Base-by-base conservation (phyloP, 2,113 vertebrate species). In the Aplodontia rufa region DNA sequence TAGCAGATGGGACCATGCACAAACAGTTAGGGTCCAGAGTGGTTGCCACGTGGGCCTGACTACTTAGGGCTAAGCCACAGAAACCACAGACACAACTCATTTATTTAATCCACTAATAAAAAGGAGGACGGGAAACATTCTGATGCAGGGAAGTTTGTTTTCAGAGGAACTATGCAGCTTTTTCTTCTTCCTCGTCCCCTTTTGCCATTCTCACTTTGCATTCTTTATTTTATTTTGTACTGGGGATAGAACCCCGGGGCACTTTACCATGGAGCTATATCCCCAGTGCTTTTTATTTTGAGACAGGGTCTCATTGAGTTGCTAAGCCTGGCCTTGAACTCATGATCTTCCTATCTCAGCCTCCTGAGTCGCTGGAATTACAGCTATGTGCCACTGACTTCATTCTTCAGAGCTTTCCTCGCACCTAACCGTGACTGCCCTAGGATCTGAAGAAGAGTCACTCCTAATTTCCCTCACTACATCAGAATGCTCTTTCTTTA, bases 111-210 rank as follows among this genome's bases (percentile, higher is more conserved):
- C 51, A 71, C 22, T 47, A 53, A 51, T 66, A 10, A 58, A 71
- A 83, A 74, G 30, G 30, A 81, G 37, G 42, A 47, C 14, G 83
- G 80, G 51, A 30, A 91, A 60, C 79, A 87, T 72, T 35, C 55
- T 40, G 28, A 80, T 49, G 32, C 1, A 1, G 47, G 53, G 13
- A 53, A 89, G 64, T 64, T 87, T 62, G 68, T 60, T 94, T 90
- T 83, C 72, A 84, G 17, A 84, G 49, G 51, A 32, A 22, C 68
- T 51, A 58, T 19, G 5, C 20, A 37, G 16, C 3, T 40, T 84
- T 84, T 81, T 80, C 32, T 62, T 68, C 13, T 32, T 37, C 19
- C 47, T 19, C 40, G 66, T 45, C 82, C 40, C 13, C 14, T 35
- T 47, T 68, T n/a, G 17, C 71, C 40, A 26, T 74, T 60, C 55